Evolutionary conservation across 2,888 invertebrate genomes (phyloP), one percentile per base, ranked within the genome.

Genomic region (Fragum sueziense): DNA sequence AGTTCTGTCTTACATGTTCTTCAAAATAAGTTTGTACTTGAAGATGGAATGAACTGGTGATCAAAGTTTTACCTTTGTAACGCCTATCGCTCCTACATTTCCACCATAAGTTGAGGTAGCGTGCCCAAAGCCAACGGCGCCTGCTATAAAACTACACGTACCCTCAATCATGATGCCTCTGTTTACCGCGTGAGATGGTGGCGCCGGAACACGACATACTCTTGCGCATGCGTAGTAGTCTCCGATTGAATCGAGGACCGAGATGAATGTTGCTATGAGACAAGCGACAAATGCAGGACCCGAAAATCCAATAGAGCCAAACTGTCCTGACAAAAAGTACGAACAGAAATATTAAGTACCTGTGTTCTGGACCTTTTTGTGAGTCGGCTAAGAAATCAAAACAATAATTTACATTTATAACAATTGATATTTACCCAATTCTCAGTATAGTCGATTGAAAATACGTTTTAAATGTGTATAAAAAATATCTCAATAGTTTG

Each of bases 91-190:
- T 0, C 97, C 97, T 52, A 97, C 97, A 92, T 97, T 97, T 91
- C 97, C 97, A 34, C 97, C 97, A 89, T 97, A 97, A 1, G 97
- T 97, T 88, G 97, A 97, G 70, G 97, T 97, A 0, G 97, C 97
- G 89, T 97, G 97, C 0, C 97, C 97, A 59, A 96, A 95, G n/a
- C 97, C 97, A 95, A 97, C 96, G 4, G 97, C 94, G 0, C 97
- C 97, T 0, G 96, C 96, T 51, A 97, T 93, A 74, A 97, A 94
- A 0, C 96, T 96, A 51, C 97, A 97, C 0, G 97, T 91, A 0
- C 97, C 97, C 93, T 97, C 97, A 0, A 96, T 95, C 62, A 96
- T 75, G 22, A 90, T 87, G 17, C 90, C 90, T 33, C 97, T 95
- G 93, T 97, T 97, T 87, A 97, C 96, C 0, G 97, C 97, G 92